Evolutionary conservation across 2,113 vertebrate species (phyloP), one percentile per base, ranked within the genome.

Genomic region (Bubo scandiacus): DNA sequence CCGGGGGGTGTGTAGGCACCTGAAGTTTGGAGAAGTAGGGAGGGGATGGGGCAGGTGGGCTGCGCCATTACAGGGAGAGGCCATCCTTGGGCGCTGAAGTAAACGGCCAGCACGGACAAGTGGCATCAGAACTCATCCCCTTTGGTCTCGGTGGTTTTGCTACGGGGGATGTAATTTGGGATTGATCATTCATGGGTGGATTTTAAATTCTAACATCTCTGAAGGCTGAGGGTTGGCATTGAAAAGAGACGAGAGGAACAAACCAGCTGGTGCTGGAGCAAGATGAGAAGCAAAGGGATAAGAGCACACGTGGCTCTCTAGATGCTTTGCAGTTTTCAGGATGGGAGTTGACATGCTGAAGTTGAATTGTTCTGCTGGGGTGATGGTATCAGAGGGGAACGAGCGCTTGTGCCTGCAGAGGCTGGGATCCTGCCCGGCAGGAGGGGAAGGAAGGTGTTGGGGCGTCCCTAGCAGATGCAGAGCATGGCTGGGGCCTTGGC

Each of bases 61-160:
- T 30, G 54, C 1, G 1, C 47, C 21, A 0, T 12, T 25, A 3
- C 0, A 3, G 14, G 51, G 8, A 6, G 11, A 8, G 4, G 45
- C 9, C 3, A 5, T 23, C 42, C 57, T 10, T 6, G 62, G 57
- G 26, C 62, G 2, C 68, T 8, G 16, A 15, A 34, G n/a, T 1
- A 10, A 26, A 16, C 23, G 63, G 32, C 45, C 51, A 8, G 86
- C 1, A 4, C 3, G 1, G 62, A 6, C 26, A 34, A 12, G 54
- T 5, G 49, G 45, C 42, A 2, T 65, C 27, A 1, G 34, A 54
- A 22, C 38, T 21, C n/a, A 1, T 38, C 45, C n/a, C 34, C 55
- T 42, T 5, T 5, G 47, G 30, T 45, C 36, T 36, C 6, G 13
- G 34, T 20, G 66, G 49, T 22, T 66, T 71, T 74, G n/a, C 45